These are phyloP conservation scores for Syncerus caffer DNA, from an alignment of 2,797 vertebrate species.

Conservation along the genomic window DNA sequence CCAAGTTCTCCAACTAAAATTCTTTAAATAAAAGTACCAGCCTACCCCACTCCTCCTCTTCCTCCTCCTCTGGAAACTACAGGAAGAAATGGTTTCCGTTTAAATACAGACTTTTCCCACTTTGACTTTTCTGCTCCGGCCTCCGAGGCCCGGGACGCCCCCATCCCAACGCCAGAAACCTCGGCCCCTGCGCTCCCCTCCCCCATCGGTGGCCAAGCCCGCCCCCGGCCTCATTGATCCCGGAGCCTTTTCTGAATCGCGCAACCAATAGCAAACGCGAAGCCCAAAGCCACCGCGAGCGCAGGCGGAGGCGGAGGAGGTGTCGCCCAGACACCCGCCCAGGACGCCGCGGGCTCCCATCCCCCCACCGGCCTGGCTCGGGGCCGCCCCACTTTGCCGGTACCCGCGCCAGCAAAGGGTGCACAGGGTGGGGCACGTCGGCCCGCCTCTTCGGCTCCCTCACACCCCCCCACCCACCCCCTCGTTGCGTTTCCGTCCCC, in stretches of 20 bases:
- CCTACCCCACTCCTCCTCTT: background rate
- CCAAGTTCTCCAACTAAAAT: constrained; percentile 64
- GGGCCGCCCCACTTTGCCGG: background rate
- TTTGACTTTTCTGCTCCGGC: constrained; percentile 1
- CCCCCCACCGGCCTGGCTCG: constrained; percentile 61
- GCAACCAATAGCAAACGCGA: constrained; percentile 76
- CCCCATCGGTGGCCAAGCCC: constrained; percentile 73
- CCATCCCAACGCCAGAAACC: constrained; percentile 41
- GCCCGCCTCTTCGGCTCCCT: background rate
- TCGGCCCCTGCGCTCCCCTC: constrained; percentile 50
- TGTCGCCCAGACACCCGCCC: constrained; percentile 74
- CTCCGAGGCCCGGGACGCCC: background rate
- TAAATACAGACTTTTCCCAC: constrained; percentile 66
- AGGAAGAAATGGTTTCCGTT: constrained; percentile 71
- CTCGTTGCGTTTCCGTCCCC: constrained; percentile 1
- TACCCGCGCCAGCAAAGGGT: background rate
- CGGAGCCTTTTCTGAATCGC: constrained; percentile 63
- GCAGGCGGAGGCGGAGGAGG: constrained; percentile 71
- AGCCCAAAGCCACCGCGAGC: constrained; percentile 69
- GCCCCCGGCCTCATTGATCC: constrained; percentile 72
- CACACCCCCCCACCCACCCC: background rate
- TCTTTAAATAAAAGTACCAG: constrained; percentile 56
- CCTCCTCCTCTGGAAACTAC: constrained; percentile 46
- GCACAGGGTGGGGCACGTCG: constrained; percentile 19
- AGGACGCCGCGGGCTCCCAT: constrained; percentile 65